Evolutionary conservation across 2,888 invertebrate genomes (phyloP).

Genomic region (Hemistola chrysoprasaria): DNA sequence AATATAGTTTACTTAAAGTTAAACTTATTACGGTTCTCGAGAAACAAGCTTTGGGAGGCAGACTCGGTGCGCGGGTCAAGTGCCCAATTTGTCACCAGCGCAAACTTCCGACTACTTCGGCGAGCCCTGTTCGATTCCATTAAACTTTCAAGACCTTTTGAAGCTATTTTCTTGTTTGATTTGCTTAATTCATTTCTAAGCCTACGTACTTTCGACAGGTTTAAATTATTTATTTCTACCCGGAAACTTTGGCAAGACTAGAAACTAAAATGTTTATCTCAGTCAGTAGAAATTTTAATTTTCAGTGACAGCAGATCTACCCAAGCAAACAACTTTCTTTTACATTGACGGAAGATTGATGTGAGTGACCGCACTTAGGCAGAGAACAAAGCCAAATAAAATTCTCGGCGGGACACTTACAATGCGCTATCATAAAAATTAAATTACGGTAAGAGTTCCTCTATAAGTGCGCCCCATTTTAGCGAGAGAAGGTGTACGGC

Average conservation of each 20-base stretch:
- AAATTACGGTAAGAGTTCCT: constrained; percentile 77
- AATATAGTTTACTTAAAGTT: constrained; percentile 82
- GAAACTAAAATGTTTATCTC: no score
- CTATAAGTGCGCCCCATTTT: constrained; percentile 76
- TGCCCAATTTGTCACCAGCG: constrained; percentile 82
- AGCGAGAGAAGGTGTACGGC: constrained; percentile 46
- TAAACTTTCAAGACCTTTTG: constrained; percentile 81
- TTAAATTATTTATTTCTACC: background rate
- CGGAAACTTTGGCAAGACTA: no score
- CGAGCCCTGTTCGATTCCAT: constrained; percentile 78
- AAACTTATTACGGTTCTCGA: constrained; percentile 81
- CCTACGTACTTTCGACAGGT: constrained; percentile 36
- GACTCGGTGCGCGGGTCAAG: constrained; percentile 74
- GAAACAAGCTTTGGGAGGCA: constrained; percentile 75
- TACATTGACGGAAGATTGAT: constrained; percentile 13
- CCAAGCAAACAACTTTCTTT: background rate
- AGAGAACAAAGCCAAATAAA: constrained; percentile 60
- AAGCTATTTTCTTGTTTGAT: constrained; percentile 79
- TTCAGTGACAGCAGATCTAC: background rate
- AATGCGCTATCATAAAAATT: constrained; percentile 81
- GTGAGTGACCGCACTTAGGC: constrained; percentile 44
- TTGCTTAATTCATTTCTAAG: constrained; percentile 72
- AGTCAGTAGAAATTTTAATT: no score
- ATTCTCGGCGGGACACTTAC: constrained; percentile 66
- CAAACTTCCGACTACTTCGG: constrained; percentile 75